Base-by-base conservation (phyloP, 2,888 invertebrate genomes). In the Eumacrocentrus americanus region DNA sequence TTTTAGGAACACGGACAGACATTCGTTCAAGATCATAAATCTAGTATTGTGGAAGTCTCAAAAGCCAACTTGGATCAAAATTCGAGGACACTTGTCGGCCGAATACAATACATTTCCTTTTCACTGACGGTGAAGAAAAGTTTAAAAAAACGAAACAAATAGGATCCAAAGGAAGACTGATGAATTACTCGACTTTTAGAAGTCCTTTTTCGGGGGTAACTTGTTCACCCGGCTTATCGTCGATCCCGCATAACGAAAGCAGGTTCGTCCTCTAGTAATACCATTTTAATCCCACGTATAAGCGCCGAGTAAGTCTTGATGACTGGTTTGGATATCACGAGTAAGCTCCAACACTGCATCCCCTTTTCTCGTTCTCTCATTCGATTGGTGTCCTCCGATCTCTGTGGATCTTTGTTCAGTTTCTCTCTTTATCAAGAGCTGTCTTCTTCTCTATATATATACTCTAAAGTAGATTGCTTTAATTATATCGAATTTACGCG, bases 281-380 rank as follows among this genome's bases (percentile, higher is more conserved):
- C 78, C 70, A 37, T 59, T 73, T 75, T 78, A 79, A 79, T 79
- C 78, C 78, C 34, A 44, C 55, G 60, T 64, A 74, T 79, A 79
- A 79, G 75, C 75, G 71, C 5, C n/a, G 72, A 72, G 66, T 76
- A 77, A 77, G 72, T 77, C 77, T 73, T 70, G 71, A 75, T 72
- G 77, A 77, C 75, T 77, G 71, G 72, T 67, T 70, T 70, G 76
- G 73, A 75, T 77, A 74, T 60, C 48, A 50, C 48, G 47, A 37
- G 50, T 60, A 60, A 60, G 54, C 60, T 60, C 29, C 46, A 54
- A 29, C 54, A 42, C 25, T 52, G 52, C 54, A 54, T 44, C 25
- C 29, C 29, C 40, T 18, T 38, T 18, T 11, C 29, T 9, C 44
- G 20, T 22, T 46, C 20, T 46, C 38, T 51, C n/a, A n/a, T n/a